Evolutionary conservation across 1,140 invertebrate genomes (phyloP), one percentile per base, ranked within the genome.

Genomic region (Elymnias hypermnestra): DNA sequence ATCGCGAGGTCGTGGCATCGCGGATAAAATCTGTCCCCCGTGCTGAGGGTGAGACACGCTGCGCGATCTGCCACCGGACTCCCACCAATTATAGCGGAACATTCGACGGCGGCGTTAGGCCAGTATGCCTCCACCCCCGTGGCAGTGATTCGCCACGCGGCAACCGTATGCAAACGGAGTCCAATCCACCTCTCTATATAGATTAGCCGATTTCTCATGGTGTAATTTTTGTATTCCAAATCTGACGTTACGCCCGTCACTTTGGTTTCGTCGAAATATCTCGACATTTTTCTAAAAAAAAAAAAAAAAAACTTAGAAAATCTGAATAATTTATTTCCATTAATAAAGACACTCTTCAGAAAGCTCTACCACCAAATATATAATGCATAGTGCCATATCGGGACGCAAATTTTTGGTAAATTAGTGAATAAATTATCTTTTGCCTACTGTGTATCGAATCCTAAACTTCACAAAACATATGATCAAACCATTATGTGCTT

Each of bases 1-100:
- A 57, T 15, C 19, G 40, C 12, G 2, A 44, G 3, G 15, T 64
- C 46, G n/a, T 57, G 53, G 26, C 64, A 67, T 5, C 50, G 36
- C 10, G 53, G 57, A 15, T 40, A 35, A 22, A 63, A 67, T 3
- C 39, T 9, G 14, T 46, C 44, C 3, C 46, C 54, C 2, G 45
- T 36, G 21, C 12, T 10, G 1, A 41, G 22, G 1, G 37, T 53
- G 2, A 42, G 8, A 13, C 57, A 67, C 1, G 18, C 23, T 5
- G 40, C 13, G 10, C 54, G 36, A 35, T 57, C 54, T 9, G 1
- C 26, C 29, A 13, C 26, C 9, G 4, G 26, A n/a, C n/a, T n/a
- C n/a, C n/a, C n/a, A n/a, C n/a, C n/a, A n/a, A n/a, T n/a, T n/a
- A n/a, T n/a, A 9, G 9, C 26, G 9, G 26, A 1, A 12, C 26